Evolutionary conservation across 2,113 vertebrate genomes (phyloP), one percentile per base, ranked within the genome.

Genomic region (Sorex fumeus): DNA sequence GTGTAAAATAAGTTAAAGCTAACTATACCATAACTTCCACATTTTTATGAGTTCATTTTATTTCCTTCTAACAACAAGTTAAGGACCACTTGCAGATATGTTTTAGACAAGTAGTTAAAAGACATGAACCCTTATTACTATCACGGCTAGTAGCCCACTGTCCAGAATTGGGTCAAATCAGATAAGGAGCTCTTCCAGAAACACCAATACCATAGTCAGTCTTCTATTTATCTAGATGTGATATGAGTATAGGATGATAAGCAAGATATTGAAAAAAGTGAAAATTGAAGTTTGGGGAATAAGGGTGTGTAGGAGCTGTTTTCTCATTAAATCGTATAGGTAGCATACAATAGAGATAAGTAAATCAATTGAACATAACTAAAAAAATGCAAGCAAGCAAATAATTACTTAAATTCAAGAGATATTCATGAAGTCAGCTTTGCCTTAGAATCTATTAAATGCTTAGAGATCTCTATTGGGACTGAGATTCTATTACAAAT

Each of bases 331-430:
- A 88, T 45, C 94, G 15, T 70, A 21, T 50, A 45, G 7, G 36
- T 50, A 80, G 67, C 47, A 60, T 80, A 36, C 67, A 47, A 27
- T 87, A 92, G 15, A 27, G n/a, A 85, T 23, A 88, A 77, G 82
- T 45, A 66, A 78, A 50, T 88, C 57, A 87, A 30, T 1, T 71
- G 77, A 87, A 88, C 87, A 47, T 43, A 57, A 84, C 15, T 91
- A 30, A 30, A 30, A 94, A 94, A 89, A 36, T 43, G 4, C 45
- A 81, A 40, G 84, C n/a, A 27, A 91, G 76, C 75, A 80, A 94
- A 25, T 67, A 87, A 94, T 67, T 50, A 81, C 40, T 77, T 85
- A 94, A 80, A 94, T 87, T 8, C 62, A 95, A 91, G 40, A 84
- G 64, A 62, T 12, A 40, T 27, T 66, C 2, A 64, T 93, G 70